phyloP scores from a whole-genome alignment of 2,113 vertebrate species.

The Otolemur garnettii region DNA sequence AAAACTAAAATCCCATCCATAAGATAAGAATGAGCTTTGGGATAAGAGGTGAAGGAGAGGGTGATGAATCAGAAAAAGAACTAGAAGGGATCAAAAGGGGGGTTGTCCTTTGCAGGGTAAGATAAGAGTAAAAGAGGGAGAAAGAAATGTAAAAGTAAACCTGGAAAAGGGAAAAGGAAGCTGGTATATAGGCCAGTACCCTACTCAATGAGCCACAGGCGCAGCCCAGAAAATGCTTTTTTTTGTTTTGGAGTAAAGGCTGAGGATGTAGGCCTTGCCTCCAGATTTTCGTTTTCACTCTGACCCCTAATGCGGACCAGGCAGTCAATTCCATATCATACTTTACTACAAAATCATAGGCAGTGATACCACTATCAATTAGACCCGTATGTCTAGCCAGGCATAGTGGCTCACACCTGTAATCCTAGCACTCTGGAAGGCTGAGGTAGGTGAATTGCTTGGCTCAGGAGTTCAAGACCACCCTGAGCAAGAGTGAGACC shows the following conservation, averaged over 20 bases:
- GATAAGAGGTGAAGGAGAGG: neutral
- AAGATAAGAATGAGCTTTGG: constrained; percentile 19
- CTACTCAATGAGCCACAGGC: too few species aligned
- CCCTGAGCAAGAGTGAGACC: too few species aligned
- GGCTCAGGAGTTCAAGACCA: too few species aligned
- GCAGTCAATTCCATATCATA: neutral
- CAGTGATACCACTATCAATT: neutral
- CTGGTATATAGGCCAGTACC: too few species aligned
- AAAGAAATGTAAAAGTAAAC: neutral
- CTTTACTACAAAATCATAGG: neutral
- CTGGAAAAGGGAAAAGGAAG: neutral
- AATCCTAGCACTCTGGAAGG: too few species aligned
- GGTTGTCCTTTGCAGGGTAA: neutral
- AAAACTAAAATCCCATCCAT: constrained; percentile 51
- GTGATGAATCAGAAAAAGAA: constrained; percentile 36
- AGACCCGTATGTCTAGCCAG: neutral
- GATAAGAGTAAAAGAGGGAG: neutral
- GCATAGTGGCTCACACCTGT: too few species aligned
- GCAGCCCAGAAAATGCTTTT: too few species aligned
- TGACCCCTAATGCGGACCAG: neutral
- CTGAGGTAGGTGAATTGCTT: too few species aligned
- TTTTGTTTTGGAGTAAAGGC: neutral
- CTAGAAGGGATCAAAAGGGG: neutral
- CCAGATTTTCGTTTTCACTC: neutral
- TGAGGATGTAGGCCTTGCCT: neutral